Evolutionary conservation across 2,888 invertebrate species (phyloP).

Genomic region (Drosophila rubida): DNA sequence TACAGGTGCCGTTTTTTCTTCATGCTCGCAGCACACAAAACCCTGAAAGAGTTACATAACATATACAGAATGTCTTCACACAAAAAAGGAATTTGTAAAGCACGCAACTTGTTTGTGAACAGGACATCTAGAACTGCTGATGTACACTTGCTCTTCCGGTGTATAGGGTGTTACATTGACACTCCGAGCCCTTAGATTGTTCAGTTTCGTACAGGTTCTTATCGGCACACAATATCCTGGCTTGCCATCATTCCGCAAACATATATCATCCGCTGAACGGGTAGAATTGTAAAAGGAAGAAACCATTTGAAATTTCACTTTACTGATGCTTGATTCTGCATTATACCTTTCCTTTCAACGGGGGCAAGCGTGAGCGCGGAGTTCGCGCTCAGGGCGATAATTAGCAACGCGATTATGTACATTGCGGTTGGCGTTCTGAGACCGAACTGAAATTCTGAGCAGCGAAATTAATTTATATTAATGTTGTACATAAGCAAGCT

Average conservation of each 20-base stretch:
- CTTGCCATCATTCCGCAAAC: constrained; percentile 1
- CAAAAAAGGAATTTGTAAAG: no score
- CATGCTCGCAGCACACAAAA: constrained; percentile 15
- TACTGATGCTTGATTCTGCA: neutral
- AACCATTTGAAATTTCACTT: neutral
- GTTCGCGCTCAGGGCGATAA: neutral
- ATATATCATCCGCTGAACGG: constrained; percentile 11
- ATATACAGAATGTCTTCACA: neutral
- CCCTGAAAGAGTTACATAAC: neutral
- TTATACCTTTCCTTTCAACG: neutral
- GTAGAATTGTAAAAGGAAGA: no score
- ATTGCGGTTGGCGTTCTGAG: neutral
- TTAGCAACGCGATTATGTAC: neutral
- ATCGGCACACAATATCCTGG: constrained; percentile 7
- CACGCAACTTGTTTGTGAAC: neutral
- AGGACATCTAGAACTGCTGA: neutral
- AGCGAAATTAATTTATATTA: neutral
- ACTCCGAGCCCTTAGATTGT: no score
- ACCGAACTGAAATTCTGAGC: neutral
- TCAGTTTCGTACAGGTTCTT: neutral
- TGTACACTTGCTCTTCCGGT: no score
- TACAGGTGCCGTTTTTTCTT: neutral
- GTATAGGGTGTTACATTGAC: no score
- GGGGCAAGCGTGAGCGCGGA: neutral
- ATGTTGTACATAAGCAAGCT: neutral